These are phyloP conservation scores for Microtus richardsoni DNA, from an alignment of 2,113 vertebrate genomes.

Conservation along the genomic window DNA sequence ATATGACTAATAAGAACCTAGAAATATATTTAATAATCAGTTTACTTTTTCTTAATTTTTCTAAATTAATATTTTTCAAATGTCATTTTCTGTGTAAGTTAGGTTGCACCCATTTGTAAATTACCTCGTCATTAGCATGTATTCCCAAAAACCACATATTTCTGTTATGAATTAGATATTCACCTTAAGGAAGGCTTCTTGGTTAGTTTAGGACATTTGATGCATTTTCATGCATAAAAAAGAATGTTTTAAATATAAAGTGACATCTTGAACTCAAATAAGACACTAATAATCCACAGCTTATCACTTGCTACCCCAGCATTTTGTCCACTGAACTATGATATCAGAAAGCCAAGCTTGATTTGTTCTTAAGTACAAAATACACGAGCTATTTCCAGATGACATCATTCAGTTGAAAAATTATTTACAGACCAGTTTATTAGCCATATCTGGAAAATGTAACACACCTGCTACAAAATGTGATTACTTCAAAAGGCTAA, in stretches of 20 bases:
- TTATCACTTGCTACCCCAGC: not conserved
- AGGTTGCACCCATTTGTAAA: not conserved
- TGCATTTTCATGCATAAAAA: not conserved
- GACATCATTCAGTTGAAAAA: conserved; percentile 65
- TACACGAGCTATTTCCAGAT: conserved; percentile 61
- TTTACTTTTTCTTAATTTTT: not conserved
- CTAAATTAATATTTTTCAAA: conserved; percentile 28
- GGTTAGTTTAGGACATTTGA: not conserved
- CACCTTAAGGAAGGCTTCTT: not conserved
- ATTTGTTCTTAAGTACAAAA: conserved; percentile 69
- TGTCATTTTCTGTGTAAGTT: not conserved
- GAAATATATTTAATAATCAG: conserved; percentile 27
- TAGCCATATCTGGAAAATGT: conserved; percentile 60
- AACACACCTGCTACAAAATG: conserved; percentile 72
- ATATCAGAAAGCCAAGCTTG: conserved; percentile 52
- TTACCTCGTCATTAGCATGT: not conserved
- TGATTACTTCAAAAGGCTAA: conserved; percentile 72
- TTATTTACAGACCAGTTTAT: conserved; percentile 74
- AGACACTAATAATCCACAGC: not conserved
- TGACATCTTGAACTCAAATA: not conserved
- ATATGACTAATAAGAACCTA: conserved; percentile 1
- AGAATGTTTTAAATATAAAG: conserved; percentile 57
- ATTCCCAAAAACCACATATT: not conserved
- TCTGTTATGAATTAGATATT: conserved; percentile 34
- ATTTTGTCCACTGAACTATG: conserved; percentile 49